Base-by-base conservation (phyloP, 2,888 invertebrate genomes). In the Halocaridina rubra region DNA sequence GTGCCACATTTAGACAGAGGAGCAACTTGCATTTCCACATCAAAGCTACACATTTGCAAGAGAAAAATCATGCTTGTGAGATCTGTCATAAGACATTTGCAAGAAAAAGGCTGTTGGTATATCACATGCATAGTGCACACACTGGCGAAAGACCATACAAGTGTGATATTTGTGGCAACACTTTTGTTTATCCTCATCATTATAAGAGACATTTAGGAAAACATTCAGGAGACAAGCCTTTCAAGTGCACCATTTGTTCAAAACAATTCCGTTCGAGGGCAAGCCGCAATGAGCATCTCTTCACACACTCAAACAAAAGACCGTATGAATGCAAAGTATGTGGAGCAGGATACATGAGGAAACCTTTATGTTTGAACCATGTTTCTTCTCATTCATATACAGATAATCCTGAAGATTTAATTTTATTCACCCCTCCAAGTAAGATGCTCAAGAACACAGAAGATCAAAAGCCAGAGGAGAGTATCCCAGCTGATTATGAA, bases 261-360 rank as follows among this genome's bases (percentile, higher is more conserved):
- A 96, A 96, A 90, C 93, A 94, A 75, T 96, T 96, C 91, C 95
- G 94, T 90, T 95, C 95, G 8, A 93, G 95, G 84, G 96, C 96
- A 91, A 96, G 96, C 77, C 81, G 87, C 19, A 87, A 87, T 72
- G 88, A 88, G 22, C 88, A 88, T 59, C 85, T 86, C 75, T 88
- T 88, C 75, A 88, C 85, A 10, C 88, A 88, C 59, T 85, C 86
- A 5, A 84, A 87, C 30, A 87, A 86, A 29, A 88, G 88, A 30
- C 88, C 87, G 22, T 88, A 88, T 53, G 88, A 88, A 64, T 88
- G 88, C 69, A 82, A 80, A n/a, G 46, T 88, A 13, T 88, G 88
- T 59, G 85, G 87, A 8, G 71, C 76, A 16, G 88, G 88, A 10
- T 88, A 88, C 81, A 88, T 88, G 88, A 57, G 88, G n/a, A 88